Evolutionary conservation across 2,888 invertebrate genomes (phyloP).

Genomic region (Xestia rhomboidea): DNA sequence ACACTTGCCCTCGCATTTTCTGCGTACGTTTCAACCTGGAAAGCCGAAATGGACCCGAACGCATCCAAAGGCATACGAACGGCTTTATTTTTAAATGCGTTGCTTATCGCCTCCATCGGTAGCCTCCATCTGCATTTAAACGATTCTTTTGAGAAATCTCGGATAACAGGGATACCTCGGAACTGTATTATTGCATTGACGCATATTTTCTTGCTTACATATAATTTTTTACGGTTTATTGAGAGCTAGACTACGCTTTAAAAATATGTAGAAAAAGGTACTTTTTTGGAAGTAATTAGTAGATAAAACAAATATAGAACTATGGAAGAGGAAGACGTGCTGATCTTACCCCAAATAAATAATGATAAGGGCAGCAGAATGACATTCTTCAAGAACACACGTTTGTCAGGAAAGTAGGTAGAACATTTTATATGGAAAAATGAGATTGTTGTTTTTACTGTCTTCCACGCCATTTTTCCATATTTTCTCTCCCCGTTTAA

Average conservation of each 20-base stretch:
- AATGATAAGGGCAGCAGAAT: neutral
- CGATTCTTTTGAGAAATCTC: slow-evolving; percentile 58
- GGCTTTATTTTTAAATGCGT: slow-evolving; percentile 66
- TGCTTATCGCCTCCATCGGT: slow-evolving; percentile 54
- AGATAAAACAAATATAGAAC: neutral
- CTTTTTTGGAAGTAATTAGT: neutral
- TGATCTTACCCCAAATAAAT: neutral
- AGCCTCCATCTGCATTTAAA: slow-evolving; percentile 61
- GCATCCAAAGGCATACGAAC: slow-evolving; percentile 62
- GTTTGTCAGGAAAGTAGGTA: too few relatives aligned
- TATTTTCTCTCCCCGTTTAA: too few relatives aligned
- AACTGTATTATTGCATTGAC: slow-evolving; percentile 1
- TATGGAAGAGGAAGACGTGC: neutral
- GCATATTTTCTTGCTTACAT: neutral
- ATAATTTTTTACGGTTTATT: neutral
- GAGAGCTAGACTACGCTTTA: too few relatives aligned
- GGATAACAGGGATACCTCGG: slow-evolving; percentile 13
- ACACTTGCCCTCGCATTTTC: slow-evolving; percentile 52
- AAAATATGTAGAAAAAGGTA: neutral
- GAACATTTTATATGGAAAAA: too few relatives aligned
- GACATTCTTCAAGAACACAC: neutral
- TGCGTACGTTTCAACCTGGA: slow-evolving; percentile 52
- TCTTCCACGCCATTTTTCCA: too few relatives aligned
- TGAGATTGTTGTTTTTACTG: too few relatives aligned
- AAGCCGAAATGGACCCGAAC: slow-evolving; percentile 46